These are phyloP conservation scores for Halictus quadricinctus DNA, from an alignment of 2,888 invertebrate genomes.

Conservation along the genomic window DNA sequence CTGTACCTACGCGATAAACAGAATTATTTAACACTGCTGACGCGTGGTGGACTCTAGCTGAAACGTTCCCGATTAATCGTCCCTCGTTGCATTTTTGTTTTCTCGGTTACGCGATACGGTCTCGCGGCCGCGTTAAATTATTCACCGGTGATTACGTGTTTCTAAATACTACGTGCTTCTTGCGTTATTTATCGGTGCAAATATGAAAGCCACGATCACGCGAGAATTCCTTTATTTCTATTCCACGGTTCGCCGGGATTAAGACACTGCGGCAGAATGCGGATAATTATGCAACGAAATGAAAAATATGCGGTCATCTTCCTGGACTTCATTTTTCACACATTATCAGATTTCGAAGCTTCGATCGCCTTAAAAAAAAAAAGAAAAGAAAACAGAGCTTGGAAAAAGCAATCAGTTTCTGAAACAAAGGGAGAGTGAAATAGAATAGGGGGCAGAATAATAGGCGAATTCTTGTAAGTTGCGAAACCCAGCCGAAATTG, in stretches of 20 bases:
- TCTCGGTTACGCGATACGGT: not conserved
- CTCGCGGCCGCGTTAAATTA: constrained; percentile 2
- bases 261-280: not conserved
- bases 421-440: not conserved
- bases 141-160: not conserved
- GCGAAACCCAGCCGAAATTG: not conserved
- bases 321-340: not conserved
- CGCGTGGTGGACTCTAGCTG: not conserved
- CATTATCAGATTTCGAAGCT: not conserved
- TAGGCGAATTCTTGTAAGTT: not conserved
- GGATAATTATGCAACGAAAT: not conserved
- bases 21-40: constrained; percentile 38
- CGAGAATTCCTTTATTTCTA: not conserved
- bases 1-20: constrained; percentile 73
- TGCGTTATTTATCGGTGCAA: not conserved
- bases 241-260: too few relatives aligned
- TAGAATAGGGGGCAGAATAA: not conserved
- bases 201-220: not conserved
- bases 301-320: not conserved
- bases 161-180: not conserved
- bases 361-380: too few relatives aligned
- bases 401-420: not conserved
- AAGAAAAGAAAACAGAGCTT: not conserved
- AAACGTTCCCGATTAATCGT: constrained; percentile 7
- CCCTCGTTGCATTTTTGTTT: not conserved